A percentile compares a stretch with the other conserved stretches of the same genome.
These are phyloP conservation scores for Scaptomyza parva DNA, from an alignment of 2,888 invertebrate genomes.

Conservation along the genomic window DNA sequence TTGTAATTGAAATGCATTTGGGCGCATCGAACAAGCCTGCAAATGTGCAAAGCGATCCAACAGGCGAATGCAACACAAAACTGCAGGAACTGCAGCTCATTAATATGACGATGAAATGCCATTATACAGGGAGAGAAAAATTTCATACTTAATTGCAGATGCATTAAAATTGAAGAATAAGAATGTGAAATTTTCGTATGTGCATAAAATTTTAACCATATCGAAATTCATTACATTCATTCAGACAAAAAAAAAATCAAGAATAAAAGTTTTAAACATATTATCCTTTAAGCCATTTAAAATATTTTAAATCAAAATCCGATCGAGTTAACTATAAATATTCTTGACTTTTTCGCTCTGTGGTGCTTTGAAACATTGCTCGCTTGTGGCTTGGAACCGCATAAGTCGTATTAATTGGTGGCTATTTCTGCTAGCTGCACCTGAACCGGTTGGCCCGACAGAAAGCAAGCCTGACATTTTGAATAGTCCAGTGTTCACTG, in stretches of 20 bases:
- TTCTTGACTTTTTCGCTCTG: not conserved
- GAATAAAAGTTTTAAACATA: too few species aligned
- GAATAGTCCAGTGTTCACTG: constrained; percentile 1
- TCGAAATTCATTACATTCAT: too few species aligned
- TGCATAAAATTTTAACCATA: too few species aligned
- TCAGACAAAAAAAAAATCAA: too few species aligned
- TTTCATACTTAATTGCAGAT: too few species aligned
- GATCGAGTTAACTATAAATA: too few species aligned
- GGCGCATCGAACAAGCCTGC: constrained; percentile 43
- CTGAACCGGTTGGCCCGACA: constrained; percentile 26
- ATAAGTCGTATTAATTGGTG: constrained; percentile 49
- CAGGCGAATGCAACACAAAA: constrained; percentile 28
- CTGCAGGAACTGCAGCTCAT: constrained; percentile 35
- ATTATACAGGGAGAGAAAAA: not conserved
- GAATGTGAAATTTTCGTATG: too few species aligned
- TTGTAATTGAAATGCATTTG: constrained; percentile 78
- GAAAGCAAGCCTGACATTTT: constrained; percentile 19
- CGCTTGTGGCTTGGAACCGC: constrained; percentile 29
- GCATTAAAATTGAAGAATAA: too few species aligned
- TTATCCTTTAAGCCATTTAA: too few species aligned
- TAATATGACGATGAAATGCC: constrained; percentile 9
- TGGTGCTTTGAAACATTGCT: not conserved
- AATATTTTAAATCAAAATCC: too few species aligned
- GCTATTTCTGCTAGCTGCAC: constrained; percentile 11
- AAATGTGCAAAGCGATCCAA: constrained; percentile 35